phyloP scores from a whole-genome alignment of 1,140 invertebrate genomes.

The Contarinia nasturtii region DNA sequence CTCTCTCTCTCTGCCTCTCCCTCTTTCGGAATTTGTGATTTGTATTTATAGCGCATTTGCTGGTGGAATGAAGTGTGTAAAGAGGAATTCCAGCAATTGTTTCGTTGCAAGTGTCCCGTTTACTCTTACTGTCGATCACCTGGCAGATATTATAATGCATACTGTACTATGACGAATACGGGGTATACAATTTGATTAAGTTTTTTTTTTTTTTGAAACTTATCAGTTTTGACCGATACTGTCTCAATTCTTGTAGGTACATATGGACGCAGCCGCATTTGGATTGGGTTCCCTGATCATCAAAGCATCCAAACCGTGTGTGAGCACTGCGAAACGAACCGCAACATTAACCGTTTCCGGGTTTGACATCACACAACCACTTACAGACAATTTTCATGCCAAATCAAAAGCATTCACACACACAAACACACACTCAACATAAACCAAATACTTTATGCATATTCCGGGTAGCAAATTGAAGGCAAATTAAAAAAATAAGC shows the following conservation, averaged over 20 bases:
- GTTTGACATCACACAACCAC: background rate
- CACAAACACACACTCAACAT: background rate
- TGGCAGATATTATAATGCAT: constrained; percentile 75
- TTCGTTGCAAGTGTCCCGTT: constrained; percentile 67
- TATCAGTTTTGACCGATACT: too few relatives aligned
- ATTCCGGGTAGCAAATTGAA: background rate
- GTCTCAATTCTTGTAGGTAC: too few relatives aligned
- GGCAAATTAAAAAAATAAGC: too few relatives aligned
- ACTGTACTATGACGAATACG: constrained; percentile 72
- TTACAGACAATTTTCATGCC: too few relatives aligned
- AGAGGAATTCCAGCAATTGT: constrained; percentile 71
- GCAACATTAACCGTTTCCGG: background rate
- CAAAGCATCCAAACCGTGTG: too few relatives aligned
- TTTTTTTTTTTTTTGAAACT: too few relatives aligned
- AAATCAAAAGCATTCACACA: background rate
- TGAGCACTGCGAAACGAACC: too few relatives aligned
- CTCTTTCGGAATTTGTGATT: too few relatives aligned
- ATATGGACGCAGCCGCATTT: background rate
- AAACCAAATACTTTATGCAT: background rate
- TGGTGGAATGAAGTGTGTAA: constrained; percentile 90
- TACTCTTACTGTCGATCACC: constrained; percentile 72
- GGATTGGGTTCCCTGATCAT: background rate
- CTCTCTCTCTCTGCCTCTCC: too few relatives aligned
- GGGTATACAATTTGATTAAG: too few relatives aligned
- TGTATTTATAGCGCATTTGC: constrained; percentile 48